phyloP scores from a whole-genome alignment of 2,888 invertebrate species.

The Luffia ferchaultella region DNA sequence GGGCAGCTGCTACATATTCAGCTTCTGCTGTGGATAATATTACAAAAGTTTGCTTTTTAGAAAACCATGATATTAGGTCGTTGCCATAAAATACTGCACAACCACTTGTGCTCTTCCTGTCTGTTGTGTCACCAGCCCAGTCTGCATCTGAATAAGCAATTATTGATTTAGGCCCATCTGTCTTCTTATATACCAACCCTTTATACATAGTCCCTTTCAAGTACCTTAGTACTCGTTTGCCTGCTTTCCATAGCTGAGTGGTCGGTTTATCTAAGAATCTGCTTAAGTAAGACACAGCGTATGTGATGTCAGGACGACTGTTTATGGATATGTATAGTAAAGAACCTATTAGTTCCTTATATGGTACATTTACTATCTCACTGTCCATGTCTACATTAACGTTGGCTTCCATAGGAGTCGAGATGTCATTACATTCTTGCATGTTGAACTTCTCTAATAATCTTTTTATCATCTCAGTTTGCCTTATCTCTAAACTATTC shows the following conservation, averaged over 20 bases:
- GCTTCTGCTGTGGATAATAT: background rate
- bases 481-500: slow-evolving; percentile 4
- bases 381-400: slow-evolving; percentile 1
- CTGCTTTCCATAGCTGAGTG: background rate
- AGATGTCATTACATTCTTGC: slow-evolving; percentile 9
- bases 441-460: slow-evolving; percentile 7
- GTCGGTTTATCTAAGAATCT: background rate
- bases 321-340: slow-evolving; percentile 8
- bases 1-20: background rate
- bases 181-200: slow-evolving; percentile 3
- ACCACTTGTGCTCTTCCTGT: background rate
- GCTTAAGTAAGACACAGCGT: slow-evolving; percentile 1
- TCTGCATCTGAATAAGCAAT: slow-evolving; percentile 5
- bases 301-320: slow-evolving; percentile 2
- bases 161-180: background rate
- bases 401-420: slow-evolving; percentile 5
- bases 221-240: background rate
- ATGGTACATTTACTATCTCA: slow-evolving; percentile 1
- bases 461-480: slow-evolving; percentile 7
- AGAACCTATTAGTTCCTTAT: slow-evolving; percentile 6
- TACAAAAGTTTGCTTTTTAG: background rate
- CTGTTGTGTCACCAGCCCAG: slow-evolving; percentile 1
- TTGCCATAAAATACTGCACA: background rate
- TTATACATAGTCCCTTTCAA: background rate
- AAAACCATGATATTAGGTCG: background rate